phyloP scores from a whole-genome alignment of 23 tunicate species.

The Trididemnum clinides region DNA sequence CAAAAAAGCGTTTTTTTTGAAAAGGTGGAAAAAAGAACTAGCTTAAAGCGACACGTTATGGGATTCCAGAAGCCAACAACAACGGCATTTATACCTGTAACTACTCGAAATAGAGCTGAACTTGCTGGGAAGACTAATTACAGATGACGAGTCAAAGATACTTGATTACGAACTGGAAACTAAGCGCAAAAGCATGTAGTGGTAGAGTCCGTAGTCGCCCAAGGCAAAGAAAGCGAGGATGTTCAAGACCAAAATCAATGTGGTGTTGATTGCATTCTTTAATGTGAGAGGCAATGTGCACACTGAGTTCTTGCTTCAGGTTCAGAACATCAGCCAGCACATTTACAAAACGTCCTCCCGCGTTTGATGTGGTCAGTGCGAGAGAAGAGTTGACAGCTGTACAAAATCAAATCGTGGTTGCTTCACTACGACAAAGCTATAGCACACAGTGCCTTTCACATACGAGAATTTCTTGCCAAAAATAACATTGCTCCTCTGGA shows the following conservation, averaged over 20 bases:
- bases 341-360: background rate
- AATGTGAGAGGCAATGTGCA: constrained; percentile 8
- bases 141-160: background rate
- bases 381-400: constrained; percentile 2
- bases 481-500: constrained; percentile 6
- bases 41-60: no score
- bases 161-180: background rate
- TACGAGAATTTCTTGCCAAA: background rate
- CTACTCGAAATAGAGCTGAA: background rate
- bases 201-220: background rate
- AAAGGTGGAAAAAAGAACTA: no score
- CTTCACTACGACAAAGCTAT: constrained; percentile 7
- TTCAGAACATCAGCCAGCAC: background rate
- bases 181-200: background rate
- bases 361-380: constrained; percentile 9
- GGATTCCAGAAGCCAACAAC: no score
- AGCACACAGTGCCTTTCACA: background rate
- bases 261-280: no score
- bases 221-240: background rate
- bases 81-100: no score
- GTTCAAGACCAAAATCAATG: background rate
- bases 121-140: constrained; percentile 2
- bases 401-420: background rate
- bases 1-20: no score
- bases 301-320: background rate